A percentile compares a stretch with the other conserved stretches of the same genome.
Evolutionary conservation across 2,797 vertebrate genomes (phyloP).

Genomic region (Clarias platycephalus): DNA sequence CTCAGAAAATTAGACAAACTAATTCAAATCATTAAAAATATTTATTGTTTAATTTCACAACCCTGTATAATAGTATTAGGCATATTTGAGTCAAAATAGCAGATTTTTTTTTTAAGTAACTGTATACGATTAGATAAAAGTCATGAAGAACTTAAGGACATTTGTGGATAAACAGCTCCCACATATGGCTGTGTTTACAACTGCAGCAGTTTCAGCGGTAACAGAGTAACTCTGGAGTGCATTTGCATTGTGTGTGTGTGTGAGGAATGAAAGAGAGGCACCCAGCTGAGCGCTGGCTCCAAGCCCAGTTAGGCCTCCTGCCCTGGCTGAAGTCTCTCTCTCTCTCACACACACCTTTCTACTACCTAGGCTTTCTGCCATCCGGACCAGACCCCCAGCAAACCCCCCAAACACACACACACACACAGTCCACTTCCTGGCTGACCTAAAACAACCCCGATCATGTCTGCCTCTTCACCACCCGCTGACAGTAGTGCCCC

Average conservation of each 20-base stretch:
- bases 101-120: not conserved
- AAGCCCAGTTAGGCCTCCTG: slow-evolving; percentile 58
- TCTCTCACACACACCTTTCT: slow-evolving; percentile 23
- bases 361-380: slow-evolving; percentile 43
- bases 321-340: slow-evolving; percentile 40
- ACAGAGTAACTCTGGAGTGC: not conserved
- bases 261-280: slow-evolving; percentile 29
- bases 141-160: slow-evolving; percentile 5
- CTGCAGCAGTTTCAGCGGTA: slow-evolving; percentile 53
- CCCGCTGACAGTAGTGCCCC: slow-evolving; percentile 50
- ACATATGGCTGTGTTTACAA: slow-evolving; percentile 58
- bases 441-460: slow-evolving; percentile 54
- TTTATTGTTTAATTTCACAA: not conserved
- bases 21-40: not conserved
- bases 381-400: slow-evolving; percentile 15
- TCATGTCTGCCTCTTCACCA: slow-evolving; percentile 55
- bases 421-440: slow-evolving; percentile 54
- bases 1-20: not conserved
- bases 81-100: not conserved
- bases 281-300: slow-evolving; percentile 64
- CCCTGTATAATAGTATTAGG: not conserved
- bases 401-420: slow-evolving; percentile 28
- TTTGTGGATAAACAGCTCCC: slow-evolving; percentile 61
- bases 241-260: not conserved
- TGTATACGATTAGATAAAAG: not conserved